Evolutionary conservation across 2,113 vertebrate species (phyloP).

Genomic region (Syngnathus floridae): DNA sequence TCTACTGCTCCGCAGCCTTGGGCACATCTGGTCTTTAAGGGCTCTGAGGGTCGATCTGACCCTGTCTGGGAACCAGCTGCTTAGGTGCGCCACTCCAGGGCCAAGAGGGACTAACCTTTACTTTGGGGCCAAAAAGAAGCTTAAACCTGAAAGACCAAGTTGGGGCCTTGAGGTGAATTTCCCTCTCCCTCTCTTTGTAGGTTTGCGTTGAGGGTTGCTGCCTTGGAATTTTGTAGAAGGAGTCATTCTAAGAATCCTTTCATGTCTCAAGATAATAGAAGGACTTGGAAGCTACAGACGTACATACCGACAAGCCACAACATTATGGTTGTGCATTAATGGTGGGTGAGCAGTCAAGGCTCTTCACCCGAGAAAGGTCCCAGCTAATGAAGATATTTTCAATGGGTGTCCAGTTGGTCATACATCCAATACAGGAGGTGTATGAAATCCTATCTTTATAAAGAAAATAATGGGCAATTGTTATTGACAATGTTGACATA

Average conservation of each 20-base stretch:
- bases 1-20: conserved; percentile 30
- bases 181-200: conserved; percentile 42
- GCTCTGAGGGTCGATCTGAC: conserved; percentile 35
- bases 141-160: conserved; percentile 61
- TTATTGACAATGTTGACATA: neutral
- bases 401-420: neutral
- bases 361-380: too few relatives aligned
- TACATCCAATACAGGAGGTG: neutral
- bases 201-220: conserved; percentile 54
- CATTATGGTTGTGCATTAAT: neutral
- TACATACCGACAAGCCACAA: neutral
- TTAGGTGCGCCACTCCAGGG: conserved; percentile 39
- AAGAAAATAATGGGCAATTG: neutral
- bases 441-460: neutral
- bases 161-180: conserved; percentile 45
- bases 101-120: conserved; percentile 52
- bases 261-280: conserved; percentile 20
- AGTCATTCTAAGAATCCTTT: conserved; percentile 25
- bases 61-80: conserved; percentile 50
- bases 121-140: conserved; percentile 50
- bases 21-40: conserved; percentile 57
- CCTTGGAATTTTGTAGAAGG: conserved; percentile 38
- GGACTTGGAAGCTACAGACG: conserved; percentile 26
- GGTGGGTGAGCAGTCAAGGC: neutral
- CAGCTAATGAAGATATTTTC: neutral